Conservation (phyloP, 2,888 invertebrate species). For the Octonoba sinensis region DNA sequence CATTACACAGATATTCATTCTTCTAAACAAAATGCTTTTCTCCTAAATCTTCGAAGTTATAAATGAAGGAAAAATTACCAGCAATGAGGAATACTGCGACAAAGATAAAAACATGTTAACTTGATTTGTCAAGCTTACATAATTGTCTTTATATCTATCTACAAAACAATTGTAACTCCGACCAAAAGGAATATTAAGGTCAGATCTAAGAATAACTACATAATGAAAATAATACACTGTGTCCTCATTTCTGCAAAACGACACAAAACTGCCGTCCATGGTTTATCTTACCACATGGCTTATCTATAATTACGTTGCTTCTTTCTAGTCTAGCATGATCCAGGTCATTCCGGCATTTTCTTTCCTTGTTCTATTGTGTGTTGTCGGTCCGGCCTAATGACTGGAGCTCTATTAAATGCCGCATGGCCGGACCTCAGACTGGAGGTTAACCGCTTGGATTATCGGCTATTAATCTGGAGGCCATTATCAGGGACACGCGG, state of each 20-base stretch:
- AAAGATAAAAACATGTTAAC: too few relatives aligned
- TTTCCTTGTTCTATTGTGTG: constrained; percentile 29
- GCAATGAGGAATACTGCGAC: too few relatives aligned
- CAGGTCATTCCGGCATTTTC: constrained; percentile 20
- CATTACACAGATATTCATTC: too few relatives aligned
- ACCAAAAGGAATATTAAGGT: neutral
- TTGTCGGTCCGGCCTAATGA: constrained; percentile 38
- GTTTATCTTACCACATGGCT: constrained; percentile 16
- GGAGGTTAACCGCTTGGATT: constrained; percentile 49
- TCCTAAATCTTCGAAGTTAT: too few relatives aligned
- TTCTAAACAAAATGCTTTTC: too few relatives aligned
- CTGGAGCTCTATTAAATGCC: constrained; percentile 31
- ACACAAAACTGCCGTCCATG: constrained; percentile 10
- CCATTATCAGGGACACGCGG: constrained; percentile 43
- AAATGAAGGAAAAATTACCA: too few relatives aligned
- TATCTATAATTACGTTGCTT: constrained; percentile 26
- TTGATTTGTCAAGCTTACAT: too few relatives aligned
- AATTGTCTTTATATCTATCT: too few relatives aligned
- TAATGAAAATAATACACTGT: neutral
- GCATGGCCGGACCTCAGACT: constrained; percentile 34
- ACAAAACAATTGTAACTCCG: too few relatives aligned
- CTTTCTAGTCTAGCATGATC: constrained; percentile 25
- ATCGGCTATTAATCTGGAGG: constrained; percentile 48
- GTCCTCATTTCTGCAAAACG: constrained; percentile 13
- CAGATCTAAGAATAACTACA: neutral